These are phyloP conservation scores for Botia almorhae DNA, from an alignment of 2,797 vertebrate genomes.

Conservation along the genomic window DNA sequence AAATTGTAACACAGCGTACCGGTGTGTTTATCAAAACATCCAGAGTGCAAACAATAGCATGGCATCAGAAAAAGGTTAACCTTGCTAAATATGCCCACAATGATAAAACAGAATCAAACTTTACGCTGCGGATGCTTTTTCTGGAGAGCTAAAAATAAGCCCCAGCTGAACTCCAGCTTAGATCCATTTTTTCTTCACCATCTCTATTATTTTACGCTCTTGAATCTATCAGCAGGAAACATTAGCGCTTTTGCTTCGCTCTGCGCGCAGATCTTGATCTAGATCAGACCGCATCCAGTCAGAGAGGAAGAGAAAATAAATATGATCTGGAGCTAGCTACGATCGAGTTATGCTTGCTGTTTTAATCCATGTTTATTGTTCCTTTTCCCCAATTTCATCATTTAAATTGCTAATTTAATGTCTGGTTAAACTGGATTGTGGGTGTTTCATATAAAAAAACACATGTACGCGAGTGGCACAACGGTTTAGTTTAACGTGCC, in stretches of 20 bases:
- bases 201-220: slow-evolving; percentile 66
- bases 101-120: slow-evolving; percentile 49
- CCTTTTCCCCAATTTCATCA: not conserved
- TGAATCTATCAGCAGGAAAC: slow-evolving; percentile 71
- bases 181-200: slow-evolving; percentile 49
- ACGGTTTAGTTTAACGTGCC: slow-evolving; percentile 26
- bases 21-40: not conserved
- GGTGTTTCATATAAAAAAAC: not conserved
- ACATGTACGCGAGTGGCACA: not conserved
- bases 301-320: slow-evolving; percentile 35
- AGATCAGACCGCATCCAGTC: slow-evolving; percentile 43
- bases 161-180: slow-evolving; percentile 54
- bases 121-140: slow-evolving; percentile 60
- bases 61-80: slow-evolving; percentile 41
- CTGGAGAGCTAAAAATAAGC: slow-evolving; percentile 78
- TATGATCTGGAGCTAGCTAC: slow-evolving; percentile 26
- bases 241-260: slow-evolving; percentile 44
- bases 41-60: slow-evolving; percentile 16
- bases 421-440: not conserved
- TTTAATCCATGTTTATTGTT: slow-evolving; percentile 45
- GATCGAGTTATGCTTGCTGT: slow-evolving; percentile 2
- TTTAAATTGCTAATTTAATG: not conserved
- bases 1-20: slow-evolving; percentile 1
- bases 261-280: slow-evolving; percentile 35
- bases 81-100: slow-evolving; percentile 54